Conservation (phyloP, 1,140 invertebrate genomes). For the Hermatobates lingyangjiaoensis region DNA sequence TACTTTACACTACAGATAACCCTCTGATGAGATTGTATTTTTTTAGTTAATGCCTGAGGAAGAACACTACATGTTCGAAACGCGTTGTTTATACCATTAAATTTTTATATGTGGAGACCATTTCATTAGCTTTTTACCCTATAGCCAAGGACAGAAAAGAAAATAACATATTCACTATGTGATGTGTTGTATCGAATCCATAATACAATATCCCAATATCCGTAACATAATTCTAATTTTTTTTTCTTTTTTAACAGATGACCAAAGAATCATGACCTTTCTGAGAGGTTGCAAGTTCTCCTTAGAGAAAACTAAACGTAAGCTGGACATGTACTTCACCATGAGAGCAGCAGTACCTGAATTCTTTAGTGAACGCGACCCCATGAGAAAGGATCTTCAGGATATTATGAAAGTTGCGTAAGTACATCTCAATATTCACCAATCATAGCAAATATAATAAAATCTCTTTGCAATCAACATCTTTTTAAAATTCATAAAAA, state of each 20-base stretch:
- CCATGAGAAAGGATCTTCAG: slow-evolving; percentile 43
- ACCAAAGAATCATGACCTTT: slow-evolving; percentile 51
- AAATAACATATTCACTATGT: too few species aligned
- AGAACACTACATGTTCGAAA: too few species aligned
- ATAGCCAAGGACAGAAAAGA: too few species aligned
- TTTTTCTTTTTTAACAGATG: slow-evolving; percentile 30
- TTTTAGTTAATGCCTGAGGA: too few species aligned
- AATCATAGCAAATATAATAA: neutral
- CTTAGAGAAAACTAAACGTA: slow-evolving; percentile 57
- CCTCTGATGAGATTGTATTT: too few species aligned
- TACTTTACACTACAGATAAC: too few species aligned
- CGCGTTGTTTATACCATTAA: too few species aligned
- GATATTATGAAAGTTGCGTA: slow-evolving; percentile 50
- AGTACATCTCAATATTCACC: too few species aligned
- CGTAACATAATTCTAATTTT: neutral
- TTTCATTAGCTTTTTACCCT: too few species aligned
- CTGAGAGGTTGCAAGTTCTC: slow-evolving; percentile 66
- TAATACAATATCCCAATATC: too few species aligned
- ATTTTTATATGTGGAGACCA: too few species aligned
- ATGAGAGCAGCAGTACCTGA: slow-evolving; percentile 66
- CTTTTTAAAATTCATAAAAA: neutral
- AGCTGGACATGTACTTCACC: slow-evolving; percentile 65
- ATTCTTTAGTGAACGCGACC: slow-evolving; percentile 57
- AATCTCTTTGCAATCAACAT: neutral
- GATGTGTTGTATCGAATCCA: too few species aligned